Percentiles rank a stretch among this genome's conserved stretches.
phyloP scores from a whole-genome alignment of 1,140 invertebrate genomes.

The Ceratina japonica region DNA sequence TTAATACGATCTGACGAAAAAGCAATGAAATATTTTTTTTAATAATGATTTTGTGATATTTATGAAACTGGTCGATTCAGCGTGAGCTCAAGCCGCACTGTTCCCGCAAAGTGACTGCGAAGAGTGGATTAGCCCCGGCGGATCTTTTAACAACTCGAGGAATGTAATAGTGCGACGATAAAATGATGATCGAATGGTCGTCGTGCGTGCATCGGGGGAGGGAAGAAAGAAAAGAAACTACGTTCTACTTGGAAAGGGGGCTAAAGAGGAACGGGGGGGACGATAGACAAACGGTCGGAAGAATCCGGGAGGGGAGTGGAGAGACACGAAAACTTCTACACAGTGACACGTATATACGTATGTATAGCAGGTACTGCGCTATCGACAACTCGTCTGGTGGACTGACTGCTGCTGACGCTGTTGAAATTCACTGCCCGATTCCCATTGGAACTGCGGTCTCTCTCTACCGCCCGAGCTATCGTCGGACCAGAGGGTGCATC shows the following conservation, averaged over 20 bases:
- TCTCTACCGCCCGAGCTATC: conserved; percentile 40
- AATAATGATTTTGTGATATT: background rate
- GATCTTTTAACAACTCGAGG: conserved; percentile 36
- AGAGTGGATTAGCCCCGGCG: conserved; percentile 12
- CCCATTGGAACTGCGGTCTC: conserved; percentile 56
- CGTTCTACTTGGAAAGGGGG: conserved; percentile 47
- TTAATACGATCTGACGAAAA: no score
- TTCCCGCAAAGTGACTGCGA: conserved; percentile 55
- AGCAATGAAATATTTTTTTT: no score
- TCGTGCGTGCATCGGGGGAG: conserved; percentile 55
- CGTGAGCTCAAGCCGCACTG: conserved; percentile 46
- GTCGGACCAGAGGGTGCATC: conserved; percentile 36
- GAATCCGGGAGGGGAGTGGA: background rate
- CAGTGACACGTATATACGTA: conserved; percentile 52
- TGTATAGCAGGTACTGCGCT: conserved; percentile 68
- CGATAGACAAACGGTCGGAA: conserved; percentile 33
- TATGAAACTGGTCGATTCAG: conserved; percentile 22
- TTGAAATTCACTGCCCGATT: conserved; percentile 70
- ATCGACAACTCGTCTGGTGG: conserved; percentile 80
- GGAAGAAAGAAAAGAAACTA: background rate
- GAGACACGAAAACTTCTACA: conserved; percentile 63
- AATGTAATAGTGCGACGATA: conserved; percentile 51
- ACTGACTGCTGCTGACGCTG: conserved; percentile 79
- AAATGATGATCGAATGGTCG: conserved; percentile 42
- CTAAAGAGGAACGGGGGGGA: conserved; percentile 30